These are phyloP conservation scores for Urechis unicinctus DNA, from an alignment of 2,888 invertebrate genomes.

Conservation along the genomic window DNA sequence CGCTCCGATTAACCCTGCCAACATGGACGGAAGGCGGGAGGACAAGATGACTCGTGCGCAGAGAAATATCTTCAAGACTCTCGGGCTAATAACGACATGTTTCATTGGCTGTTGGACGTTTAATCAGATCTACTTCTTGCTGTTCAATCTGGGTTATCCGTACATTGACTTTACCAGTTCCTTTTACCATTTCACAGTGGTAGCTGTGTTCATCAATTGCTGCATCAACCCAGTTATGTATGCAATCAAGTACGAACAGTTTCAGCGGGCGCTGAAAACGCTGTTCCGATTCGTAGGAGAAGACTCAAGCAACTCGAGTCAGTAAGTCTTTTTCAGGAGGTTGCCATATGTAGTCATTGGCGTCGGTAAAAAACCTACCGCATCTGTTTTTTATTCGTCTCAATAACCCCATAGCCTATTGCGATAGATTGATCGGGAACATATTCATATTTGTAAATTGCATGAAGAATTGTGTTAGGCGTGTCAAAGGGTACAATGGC, in stretches of 20 bases:
- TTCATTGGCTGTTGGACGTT: slow-evolving; percentile 17
- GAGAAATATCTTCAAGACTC: slow-evolving; percentile 18
- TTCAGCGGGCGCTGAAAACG: slow-evolving; percentile 8
- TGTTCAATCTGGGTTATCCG: slow-evolving; percentile 14
- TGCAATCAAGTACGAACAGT: slow-evolving; percentile 13
- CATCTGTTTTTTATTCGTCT: too few species aligned
- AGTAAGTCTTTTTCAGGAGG: too few species aligned
- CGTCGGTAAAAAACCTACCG: too few species aligned
- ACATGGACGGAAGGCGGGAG: too few species aligned
- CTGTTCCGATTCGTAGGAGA: too few species aligned
- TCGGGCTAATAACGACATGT: slow-evolving; percentile 9
- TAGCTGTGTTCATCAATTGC: slow-evolving; percentile 16
- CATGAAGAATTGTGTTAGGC: too few species aligned
- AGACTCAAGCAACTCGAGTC: too few species aligned
- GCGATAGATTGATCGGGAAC: too few species aligned
- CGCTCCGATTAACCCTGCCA: too few species aligned
- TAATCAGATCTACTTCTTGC: slow-evolving; percentile 17
- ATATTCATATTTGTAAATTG: too few species aligned
- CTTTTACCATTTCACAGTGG: slow-evolving; percentile 19
- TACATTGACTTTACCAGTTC: slow-evolving; percentile 3
- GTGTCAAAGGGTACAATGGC: too few species aligned
- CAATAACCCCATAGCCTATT: too few species aligned
- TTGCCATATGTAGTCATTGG: background rate
- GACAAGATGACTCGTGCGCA: slow-evolving; percentile 8
- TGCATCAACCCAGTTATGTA: slow-evolving; percentile 20